Percentiles rank a stretch among this genome's conserved stretches.
Evolutionary conservation across 2,797 vertebrate species (phyloP).

Genomic region (Eurystomus glaucurus): DNA sequence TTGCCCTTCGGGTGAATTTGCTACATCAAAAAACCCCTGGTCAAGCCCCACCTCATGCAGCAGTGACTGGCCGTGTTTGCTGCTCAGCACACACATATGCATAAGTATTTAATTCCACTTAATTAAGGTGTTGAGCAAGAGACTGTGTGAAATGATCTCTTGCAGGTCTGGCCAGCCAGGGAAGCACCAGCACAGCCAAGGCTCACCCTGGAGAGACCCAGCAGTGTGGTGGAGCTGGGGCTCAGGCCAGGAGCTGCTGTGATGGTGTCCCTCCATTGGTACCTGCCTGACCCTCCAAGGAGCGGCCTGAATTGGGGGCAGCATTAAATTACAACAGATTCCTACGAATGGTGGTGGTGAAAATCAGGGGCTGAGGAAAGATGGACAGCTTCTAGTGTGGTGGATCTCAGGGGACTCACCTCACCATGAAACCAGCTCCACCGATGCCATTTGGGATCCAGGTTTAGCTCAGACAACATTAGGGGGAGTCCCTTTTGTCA

Average conservation of each 20-base stretch:
- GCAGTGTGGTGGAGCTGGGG: not conserved
- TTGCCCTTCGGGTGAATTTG: not conserved
- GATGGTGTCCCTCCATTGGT: not conserved
- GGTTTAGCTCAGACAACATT: not conserved
- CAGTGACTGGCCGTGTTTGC: not conserved
- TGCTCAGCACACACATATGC: fast-evolving
- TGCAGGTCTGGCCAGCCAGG: not conserved
- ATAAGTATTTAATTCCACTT: not conserved
- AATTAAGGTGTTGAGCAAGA: conserved; percentile 23
- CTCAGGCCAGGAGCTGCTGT: not conserved
- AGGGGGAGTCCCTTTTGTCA: not conserved
- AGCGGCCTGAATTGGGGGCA: not conserved
- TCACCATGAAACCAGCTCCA: not conserved
- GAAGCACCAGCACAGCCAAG: not conserved
- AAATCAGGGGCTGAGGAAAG: not conserved
- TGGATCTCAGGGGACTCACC: fast-evolving
- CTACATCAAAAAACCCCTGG: not conserved
- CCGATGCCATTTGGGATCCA: fast-evolving
- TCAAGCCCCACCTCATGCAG: fast-evolving
- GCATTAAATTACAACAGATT: not conserved
- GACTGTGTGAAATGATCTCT: not conserved
- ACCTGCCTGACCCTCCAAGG: not conserved
- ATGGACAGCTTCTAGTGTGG: not conserved
- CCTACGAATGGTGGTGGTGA: not conserved
- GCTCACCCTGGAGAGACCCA: not conserved